Conservation (phyloP, 2,888 invertebrate species). For the Taphrorychus bicolor region DNA sequence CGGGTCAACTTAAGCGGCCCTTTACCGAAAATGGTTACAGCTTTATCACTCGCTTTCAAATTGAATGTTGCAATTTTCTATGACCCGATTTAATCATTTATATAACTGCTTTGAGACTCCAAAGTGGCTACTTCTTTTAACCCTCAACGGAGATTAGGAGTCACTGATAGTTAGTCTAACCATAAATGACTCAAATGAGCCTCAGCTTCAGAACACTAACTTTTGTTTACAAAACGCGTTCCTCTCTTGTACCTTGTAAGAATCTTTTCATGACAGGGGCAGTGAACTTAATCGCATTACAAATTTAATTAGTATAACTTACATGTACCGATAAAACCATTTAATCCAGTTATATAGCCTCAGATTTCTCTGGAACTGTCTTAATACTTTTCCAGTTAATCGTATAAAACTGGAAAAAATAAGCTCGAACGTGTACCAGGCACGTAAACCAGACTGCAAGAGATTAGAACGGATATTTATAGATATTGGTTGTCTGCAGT, state of each 20-base stretch:
- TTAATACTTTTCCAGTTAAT: conserved; percentile 16
- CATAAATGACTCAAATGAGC: too few species aligned
- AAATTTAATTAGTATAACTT: not conserved
- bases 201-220: too few species aligned
- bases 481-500: conserved; percentile 28
- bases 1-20: not conserved
- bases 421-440: conserved; percentile 16
- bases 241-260: too few species aligned
- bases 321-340: not conserved
- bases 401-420: conserved; percentile 16
- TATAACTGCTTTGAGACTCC: too few species aligned
- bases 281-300: not conserved
- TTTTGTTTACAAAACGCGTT: too few species aligned
- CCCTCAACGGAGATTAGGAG: too few species aligned
- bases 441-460: conserved; percentile 25
- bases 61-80: not conserved
- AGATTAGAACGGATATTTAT: conserved; percentile 31
- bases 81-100: not conserved
- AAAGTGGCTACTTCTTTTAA: too few species aligned
- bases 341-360: conserved; percentile 13
- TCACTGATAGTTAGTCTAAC: too few species aligned
- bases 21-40: not conserved
- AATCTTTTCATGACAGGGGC: too few species aligned
- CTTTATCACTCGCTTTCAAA: not conserved
- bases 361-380: conserved; percentile 2